Base-by-base conservation (phyloP, 2,113 vertebrate genomes). In the Buteo buteo region DNA sequence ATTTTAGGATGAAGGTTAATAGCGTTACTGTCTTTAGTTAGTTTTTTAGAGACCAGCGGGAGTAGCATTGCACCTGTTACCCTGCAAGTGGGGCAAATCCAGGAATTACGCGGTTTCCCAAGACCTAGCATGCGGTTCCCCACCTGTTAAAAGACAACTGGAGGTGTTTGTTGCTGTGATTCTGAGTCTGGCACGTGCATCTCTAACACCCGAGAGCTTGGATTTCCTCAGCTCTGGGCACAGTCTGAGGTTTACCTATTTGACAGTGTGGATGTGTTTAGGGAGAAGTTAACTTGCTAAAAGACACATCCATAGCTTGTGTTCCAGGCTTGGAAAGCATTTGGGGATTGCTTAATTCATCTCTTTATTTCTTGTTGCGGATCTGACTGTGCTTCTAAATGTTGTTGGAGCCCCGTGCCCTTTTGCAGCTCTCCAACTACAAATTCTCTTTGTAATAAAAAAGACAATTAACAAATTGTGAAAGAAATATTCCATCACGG, bases 391-490 rank as follows among this genome's bases (percentile, higher is more conserved):
- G 15, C 79, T 89, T 87, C 70, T 50, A 70, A 94, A 64, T 50
- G 73, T 71, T 82, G 12, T 61, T 82, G 66, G 54, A 93, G 42
- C 36, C 70, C 57, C 57, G 26, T 89, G 73, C 47, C 65, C 81
- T 96, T 82, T 80, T 91, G 73, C 49, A 89, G 45, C 61, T 92
- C 69, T 84, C 73, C 3, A 34, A 94, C 77, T 94, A 95, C 36
- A 79, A 91, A 94, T 90, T 32, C 28, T 82, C 40, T 79, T 87
- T 50, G 34, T 80, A 82, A 80, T 86, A 81, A 84, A 88, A 92
- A 77, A 87, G 36, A 54, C 77, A 94, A 95, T 97, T 96, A 95
- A 89, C 54, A 92, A 94, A 94, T 87, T 94, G 86, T 59, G 47
- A 82, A 79, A 77, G 36, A 91, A 97, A 82, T 85, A 85, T 85